These are phyloP conservation scores for Eupithecia dodoneata DNA, from an alignment of 2,888 invertebrate species.

Conservation along the genomic window DNA sequence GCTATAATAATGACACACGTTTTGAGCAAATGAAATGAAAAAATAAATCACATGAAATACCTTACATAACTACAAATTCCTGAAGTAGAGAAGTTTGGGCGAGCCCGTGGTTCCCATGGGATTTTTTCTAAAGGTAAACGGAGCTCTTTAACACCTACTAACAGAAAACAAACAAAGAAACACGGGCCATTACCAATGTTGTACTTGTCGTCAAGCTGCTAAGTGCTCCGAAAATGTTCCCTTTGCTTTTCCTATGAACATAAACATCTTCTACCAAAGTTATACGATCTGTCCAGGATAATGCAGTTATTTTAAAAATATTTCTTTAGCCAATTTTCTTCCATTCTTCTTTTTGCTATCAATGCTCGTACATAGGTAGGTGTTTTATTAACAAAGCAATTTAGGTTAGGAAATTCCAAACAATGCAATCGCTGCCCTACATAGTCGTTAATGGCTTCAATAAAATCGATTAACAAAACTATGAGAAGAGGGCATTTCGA, in stretches of 20 bases:
- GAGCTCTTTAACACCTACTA: neutral
- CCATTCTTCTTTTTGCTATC: neutral
- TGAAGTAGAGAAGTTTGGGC: neutral
- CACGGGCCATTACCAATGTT: neutral
- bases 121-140: neutral
- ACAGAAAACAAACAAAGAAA: constrained; percentile 1
- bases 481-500: constrained; percentile 48
- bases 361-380: neutral
- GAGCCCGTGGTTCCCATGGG: neutral
- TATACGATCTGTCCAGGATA: neutral
- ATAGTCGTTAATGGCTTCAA: constrained; percentile 60
- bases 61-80: no score
- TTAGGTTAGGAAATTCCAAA: constrained; percentile 16
- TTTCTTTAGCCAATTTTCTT: neutral
- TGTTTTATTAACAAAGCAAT: neutral
- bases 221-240: neutral
- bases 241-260: neutral
- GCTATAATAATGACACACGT: no score
- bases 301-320: neutral
- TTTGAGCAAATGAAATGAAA: no score
- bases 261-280: neutral
- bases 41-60: no score
- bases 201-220: neutral
- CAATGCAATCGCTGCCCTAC: constrained; percentile 51
- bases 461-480: constrained; percentile 56